phyloP scores from a whole-genome alignment of 2,113 vertebrate genomes.

The Trogon melanurus region DNA sequence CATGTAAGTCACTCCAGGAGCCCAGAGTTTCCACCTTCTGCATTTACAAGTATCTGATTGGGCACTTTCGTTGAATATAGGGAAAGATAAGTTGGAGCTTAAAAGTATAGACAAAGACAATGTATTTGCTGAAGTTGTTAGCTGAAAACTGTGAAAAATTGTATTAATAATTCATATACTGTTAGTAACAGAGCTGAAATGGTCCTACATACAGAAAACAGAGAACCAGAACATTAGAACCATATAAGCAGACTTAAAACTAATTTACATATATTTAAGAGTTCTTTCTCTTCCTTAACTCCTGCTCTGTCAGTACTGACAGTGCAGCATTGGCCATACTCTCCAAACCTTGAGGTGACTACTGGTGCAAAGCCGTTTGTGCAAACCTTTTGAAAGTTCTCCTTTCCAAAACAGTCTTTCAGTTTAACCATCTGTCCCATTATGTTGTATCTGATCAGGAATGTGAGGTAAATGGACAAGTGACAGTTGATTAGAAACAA shows the following conservation, averaged over 20 bases:
- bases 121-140: neutral
- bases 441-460: neutral
- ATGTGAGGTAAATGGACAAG: neutral
- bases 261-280: neutral
- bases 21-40: neutral
- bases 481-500: neutral
- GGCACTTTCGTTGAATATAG: neutral
- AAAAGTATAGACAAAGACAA: neutral
- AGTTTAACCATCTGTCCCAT: neutral
- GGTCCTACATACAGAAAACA: neutral
- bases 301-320: neutral
- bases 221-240: neutral
- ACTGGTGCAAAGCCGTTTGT: neutral
- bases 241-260: neutral
- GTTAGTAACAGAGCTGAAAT: neutral
- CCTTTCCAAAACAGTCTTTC: neutral
- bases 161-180: neutral
- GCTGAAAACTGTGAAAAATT: neutral
- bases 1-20: neutral
- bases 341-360: neutral
- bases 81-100: fast-evolving
- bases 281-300: neutral
- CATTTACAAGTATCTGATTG: neutral
- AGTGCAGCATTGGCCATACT: neutral
- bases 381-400: neutral